phyloP scores from a whole-genome alignment of 35 echinoderm and acorn worm species.

The Holothuria glaberrima region DNA sequence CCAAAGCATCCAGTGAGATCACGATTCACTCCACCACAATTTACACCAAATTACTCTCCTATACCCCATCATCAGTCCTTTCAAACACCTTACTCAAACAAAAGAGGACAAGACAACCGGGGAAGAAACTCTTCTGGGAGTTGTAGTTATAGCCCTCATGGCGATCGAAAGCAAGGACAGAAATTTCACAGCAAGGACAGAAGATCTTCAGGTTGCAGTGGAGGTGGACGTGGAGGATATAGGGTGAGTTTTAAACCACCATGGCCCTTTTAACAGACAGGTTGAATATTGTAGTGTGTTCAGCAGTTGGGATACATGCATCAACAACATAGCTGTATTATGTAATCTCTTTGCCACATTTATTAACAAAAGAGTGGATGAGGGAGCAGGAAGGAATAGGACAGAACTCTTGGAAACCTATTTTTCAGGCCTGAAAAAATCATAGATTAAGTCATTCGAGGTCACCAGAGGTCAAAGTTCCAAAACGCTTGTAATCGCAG shows the following conservation, averaged over 20 bases:
- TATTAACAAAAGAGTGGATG: too few relatives aligned
- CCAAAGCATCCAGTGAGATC: not conserved
- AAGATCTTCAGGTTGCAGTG: slow-evolving; percentile 10
- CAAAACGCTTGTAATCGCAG: too few relatives aligned
- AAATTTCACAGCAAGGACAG: slow-evolving; percentile 10
- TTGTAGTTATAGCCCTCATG: not conserved
- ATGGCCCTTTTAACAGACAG: too few relatives aligned
- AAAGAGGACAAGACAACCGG: not conserved
- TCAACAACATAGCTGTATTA: too few relatives aligned
- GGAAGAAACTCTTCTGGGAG: not conserved
- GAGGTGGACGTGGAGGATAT: slow-evolving; percentile 14
- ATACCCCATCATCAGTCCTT: slow-evolving; percentile 6
- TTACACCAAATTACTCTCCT: slow-evolving; percentile 20
- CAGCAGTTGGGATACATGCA: too few relatives aligned
- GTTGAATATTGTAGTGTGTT: too few relatives aligned
- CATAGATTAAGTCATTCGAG: too few relatives aligned
- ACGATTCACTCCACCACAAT: not conserved
- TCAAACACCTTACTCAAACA: slow-evolving; percentile 5
- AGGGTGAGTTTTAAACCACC: not conserved
- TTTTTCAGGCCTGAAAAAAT: too few relatives aligned
- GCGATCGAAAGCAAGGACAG: slow-evolving; percentile 17
- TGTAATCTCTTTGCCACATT: too few relatives aligned
- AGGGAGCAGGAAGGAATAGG: too few relatives aligned
- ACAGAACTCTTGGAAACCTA: too few relatives aligned
- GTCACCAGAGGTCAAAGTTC: too few relatives aligned